Conservation (phyloP, 2,888 invertebrate genomes). For the Melanophora roralis region DNA sequence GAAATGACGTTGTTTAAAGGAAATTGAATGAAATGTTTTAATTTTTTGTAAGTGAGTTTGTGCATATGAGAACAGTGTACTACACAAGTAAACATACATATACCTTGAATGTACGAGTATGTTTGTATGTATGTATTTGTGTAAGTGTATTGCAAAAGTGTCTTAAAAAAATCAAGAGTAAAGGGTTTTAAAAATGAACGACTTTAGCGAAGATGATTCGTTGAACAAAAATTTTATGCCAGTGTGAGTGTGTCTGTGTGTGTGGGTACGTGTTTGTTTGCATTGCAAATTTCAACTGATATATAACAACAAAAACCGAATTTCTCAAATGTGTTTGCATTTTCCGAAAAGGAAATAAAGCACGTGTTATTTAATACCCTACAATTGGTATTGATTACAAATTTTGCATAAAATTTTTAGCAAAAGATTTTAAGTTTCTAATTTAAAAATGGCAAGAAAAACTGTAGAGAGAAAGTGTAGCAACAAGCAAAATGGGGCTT, state of each 20-base stretch:
- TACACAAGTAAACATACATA: no score
- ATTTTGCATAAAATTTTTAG: neutral
- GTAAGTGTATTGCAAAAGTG: constrained; percentile 3
- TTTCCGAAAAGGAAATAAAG: constrained; percentile 27
- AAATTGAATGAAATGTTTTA: constrained; percentile 52
- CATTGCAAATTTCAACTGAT: constrained; percentile 20
- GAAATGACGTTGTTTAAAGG: constrained; percentile 55
- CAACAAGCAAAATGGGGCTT: no score
- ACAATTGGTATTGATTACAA: neutral
- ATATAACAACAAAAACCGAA: constrained; percentile 19
- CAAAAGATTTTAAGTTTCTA: no score
- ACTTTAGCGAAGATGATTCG: constrained; percentile 56
- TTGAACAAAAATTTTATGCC: constrained; percentile 50
- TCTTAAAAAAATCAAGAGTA: constrained; percentile 38
- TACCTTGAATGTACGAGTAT: no score
- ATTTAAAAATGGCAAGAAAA: no score
- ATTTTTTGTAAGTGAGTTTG: neutral
- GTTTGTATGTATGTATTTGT: no score
- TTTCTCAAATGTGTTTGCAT: constrained; percentile 11
- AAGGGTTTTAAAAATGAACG: constrained; percentile 34
- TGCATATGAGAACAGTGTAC: no score
- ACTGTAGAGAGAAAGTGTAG: no score
- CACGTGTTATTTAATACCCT: constrained; percentile 51
- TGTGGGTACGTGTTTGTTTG: neutral
- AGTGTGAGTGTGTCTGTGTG: constrained; percentile 3